A percentile compares a stretch with the other conserved stretches of the same genome.
These are phyloP conservation scores for Cerastis rubricosa DNA, from an alignment of 2,888 invertebrate genomes.

Conservation along the genomic window DNA sequence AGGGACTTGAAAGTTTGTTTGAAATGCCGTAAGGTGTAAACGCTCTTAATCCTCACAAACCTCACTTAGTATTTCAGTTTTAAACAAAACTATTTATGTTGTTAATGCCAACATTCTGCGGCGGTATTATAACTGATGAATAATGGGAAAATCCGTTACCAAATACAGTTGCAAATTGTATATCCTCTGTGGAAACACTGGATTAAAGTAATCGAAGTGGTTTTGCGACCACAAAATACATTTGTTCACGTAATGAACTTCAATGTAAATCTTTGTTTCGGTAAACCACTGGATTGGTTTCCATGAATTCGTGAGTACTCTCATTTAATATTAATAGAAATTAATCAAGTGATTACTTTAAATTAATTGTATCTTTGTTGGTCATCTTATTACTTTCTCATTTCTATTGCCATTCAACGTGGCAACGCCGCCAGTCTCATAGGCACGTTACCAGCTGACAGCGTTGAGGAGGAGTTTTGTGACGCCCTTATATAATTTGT, in stretches of 20 bases:
- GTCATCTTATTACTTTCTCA: not conserved
- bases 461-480: too few species aligned
- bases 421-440: too few species aligned
- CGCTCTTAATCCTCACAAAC: not conserved
- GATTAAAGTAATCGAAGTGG: not conserved
- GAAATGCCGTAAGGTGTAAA: too few species aligned
- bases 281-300: conserved; percentile 12
- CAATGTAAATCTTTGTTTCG: conserved; percentile 4
- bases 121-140: not conserved
- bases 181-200: not conserved
- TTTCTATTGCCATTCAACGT: too few species aligned
- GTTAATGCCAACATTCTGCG: not conserved
- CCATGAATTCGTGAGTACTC: not conserved
- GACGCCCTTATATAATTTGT: too few species aligned
- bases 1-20: too few species aligned
- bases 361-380: not conserved
- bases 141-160: not conserved
- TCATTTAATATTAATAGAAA: not conserved
- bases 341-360: not conserved
- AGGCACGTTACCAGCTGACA: too few species aligned
- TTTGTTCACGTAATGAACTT: conserved; percentile 5
- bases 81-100: not conserved
- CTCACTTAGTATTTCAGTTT: not conserved
- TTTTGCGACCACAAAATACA: not conserved
- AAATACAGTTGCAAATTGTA: not conserved